Conservation (phyloP, 1,140 invertebrate species). For the Megathymus violae region DNA sequence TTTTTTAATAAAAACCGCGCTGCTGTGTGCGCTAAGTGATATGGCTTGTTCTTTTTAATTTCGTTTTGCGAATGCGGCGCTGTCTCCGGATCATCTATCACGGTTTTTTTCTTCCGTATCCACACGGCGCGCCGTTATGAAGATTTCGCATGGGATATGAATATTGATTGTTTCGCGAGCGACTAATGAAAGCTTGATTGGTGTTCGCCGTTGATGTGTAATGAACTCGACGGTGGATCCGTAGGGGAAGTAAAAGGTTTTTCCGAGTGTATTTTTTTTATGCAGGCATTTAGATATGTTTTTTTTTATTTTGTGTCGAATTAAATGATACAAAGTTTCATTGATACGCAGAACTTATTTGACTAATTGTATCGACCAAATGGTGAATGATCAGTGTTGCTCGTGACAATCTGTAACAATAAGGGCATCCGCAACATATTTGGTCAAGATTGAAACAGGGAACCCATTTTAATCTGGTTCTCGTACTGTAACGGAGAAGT, state of each 20-base stretch:
- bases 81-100: constrained; percentile 72
- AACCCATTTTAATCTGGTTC: too few relatives aligned
- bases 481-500: too few relatives aligned
- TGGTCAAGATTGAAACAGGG: too few relatives aligned
- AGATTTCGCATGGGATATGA: constrained; percentile 81
- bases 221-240: constrained; percentile 55
- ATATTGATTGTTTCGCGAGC: constrained; percentile 75
- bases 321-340: neutral
- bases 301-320: neutral
- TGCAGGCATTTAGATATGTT: constrained; percentile 24
- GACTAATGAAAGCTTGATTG: constrained; percentile 79
- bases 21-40: constrained; percentile 81
- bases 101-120: constrained; percentile 53
- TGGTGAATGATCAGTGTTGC: too few relatives aligned
- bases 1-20: constrained; percentile 80
- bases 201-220: constrained; percentile 69
- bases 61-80: constrained; percentile 71
- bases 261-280: constrained; percentile 43
- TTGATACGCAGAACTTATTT: too few relatives aligned
- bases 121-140: constrained; percentile 58
- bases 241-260: constrained; percentile 51
- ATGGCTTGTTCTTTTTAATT: constrained; percentile 83
- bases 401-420: too few relatives aligned
- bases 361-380: too few relatives aligned
- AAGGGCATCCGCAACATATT: too few relatives aligned